These are phyloP conservation scores for Aptenodytes patagonicus DNA, from an alignment of 2,113 vertebrate species.

Conservation along the genomic window DNA sequence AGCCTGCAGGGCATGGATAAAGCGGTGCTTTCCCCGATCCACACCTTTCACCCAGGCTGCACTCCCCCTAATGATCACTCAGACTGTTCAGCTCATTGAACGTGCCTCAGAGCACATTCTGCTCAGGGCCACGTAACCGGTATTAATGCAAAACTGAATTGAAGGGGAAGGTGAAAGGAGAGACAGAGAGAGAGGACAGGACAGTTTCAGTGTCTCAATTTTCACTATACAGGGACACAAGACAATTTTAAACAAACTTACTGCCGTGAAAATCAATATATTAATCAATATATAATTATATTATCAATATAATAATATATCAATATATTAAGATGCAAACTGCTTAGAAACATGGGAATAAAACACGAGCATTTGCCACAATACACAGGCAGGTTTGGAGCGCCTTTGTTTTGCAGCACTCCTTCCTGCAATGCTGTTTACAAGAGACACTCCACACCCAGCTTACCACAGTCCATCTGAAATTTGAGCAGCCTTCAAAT, in stretches of 20 bases:
- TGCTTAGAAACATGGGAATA: not conserved
- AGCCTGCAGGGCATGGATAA: not conserved
- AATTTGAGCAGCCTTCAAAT: slow-evolving; percentile 47
- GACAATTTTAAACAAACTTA: not conserved
- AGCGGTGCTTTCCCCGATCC: not conserved
- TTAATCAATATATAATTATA: not conserved
- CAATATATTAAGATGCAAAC: not conserved
- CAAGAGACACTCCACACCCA: not conserved
- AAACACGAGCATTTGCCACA: not conserved
- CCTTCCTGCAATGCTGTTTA: not conserved
- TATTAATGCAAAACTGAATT: not conserved
- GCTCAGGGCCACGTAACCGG: not conserved
- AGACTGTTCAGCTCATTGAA: not conserved
- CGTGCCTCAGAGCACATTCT: not conserved
- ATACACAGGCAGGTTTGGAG: not conserved
- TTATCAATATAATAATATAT: not conserved
- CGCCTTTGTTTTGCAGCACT: not conserved
- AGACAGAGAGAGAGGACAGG: not conserved
- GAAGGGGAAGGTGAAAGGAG: not conserved
- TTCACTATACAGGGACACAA: not conserved
- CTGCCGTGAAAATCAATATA: not conserved
- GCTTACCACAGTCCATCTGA: not conserved
- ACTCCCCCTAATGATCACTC: accelerated
- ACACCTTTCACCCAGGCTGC: not conserved
- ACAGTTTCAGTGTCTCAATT: not conserved